Evolutionary conservation across 53 echinoderm and acorn worm species (phyloP), one percentile per base, ranked within the genome.

Genomic region (Paracentrotus lividus): DNA sequence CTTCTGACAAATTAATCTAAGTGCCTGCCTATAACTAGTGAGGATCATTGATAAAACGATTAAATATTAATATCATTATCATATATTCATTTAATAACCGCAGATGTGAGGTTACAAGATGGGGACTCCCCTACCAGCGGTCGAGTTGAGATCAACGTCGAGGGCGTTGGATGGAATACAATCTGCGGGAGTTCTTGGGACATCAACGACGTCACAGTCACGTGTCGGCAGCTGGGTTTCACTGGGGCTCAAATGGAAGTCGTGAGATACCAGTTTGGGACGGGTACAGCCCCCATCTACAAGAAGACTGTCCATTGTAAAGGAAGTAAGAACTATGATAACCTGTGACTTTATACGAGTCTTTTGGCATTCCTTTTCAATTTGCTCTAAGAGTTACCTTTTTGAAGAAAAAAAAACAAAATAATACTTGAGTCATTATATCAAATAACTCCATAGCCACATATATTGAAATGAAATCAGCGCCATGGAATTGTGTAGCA

Each of bases 101-200:
- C 47, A 92, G 92, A 57, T 92, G 81, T 78, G 29, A 92, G 92
- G 54, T 42, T 92, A 78, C 77, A n/a, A 42, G 58, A 78, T 27
- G 92, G 92, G 24, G 40, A 24, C 26, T 78, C 77, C 53, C 91
- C 91, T 2, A 75, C 5, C 10, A 32, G 36, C 27, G 92, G 92
- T 38, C 78, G 92, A 23, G 81, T 92, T 5, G 92, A 92, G 59
- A n/a, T 92, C 54, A 56, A 78, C 81, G 77, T 92, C 3, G 81
- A 92, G 42, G 92, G 92, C 56, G 36, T 55, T 42, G 92, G 92
- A 21, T 92, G 92, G 92, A 56, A 92, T 43, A 78, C 92, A 56
- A 32, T 92, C 8, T 92, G 92, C 33, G 92, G 92, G 42, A 92
- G 21, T 43, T 92, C 92, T 27, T 92, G 92, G 92, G 81, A 92